Evolutionary conservation across 2,113 vertebrate genomes (phyloP).

Genomic region (Anhinga anhinga): DNA sequence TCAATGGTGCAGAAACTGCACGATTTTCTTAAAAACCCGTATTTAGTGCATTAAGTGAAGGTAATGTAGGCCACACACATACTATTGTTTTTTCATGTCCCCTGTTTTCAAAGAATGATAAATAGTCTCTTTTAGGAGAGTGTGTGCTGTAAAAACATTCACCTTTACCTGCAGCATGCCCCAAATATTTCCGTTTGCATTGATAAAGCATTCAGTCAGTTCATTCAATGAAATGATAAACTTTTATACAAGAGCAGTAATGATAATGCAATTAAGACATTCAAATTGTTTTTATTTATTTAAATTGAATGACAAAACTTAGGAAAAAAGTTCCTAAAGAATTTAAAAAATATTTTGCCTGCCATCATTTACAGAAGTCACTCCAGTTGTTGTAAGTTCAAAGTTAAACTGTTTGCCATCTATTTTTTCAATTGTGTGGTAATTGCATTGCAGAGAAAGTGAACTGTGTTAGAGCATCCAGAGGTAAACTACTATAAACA

Average conservation of each 20-base stretch:
- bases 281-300: background rate
- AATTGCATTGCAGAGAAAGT: background rate
- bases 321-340: background rate
- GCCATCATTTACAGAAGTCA: background rate
- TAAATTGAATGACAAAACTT: background rate
- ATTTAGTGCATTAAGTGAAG: conserved; percentile 77
- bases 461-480: background rate
- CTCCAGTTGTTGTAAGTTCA: background rate
- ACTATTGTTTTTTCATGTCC: conserved; percentile 77
- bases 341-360: background rate
- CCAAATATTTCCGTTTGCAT: conserved; percentile 76
- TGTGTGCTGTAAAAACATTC: conserved; percentile 80
- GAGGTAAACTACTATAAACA: background rate
- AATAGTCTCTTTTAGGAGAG: conserved; percentile 79
- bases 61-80: conserved; percentile 83
- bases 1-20: conserved; percentile 79
- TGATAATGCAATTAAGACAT: background rate
- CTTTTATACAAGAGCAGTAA: background rate
- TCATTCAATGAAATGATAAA: conserved; percentile 28
- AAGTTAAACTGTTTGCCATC: background rate
- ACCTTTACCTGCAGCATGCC: conserved; percentile 76
- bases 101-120: conserved; percentile 82
- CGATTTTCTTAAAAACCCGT: conserved; percentile 68
- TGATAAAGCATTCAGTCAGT: conserved; percentile 35
- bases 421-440: background rate